Conservation (phyloP, 2,797 vertebrate genomes). For the Cryptoprocta ferox region DNA sequence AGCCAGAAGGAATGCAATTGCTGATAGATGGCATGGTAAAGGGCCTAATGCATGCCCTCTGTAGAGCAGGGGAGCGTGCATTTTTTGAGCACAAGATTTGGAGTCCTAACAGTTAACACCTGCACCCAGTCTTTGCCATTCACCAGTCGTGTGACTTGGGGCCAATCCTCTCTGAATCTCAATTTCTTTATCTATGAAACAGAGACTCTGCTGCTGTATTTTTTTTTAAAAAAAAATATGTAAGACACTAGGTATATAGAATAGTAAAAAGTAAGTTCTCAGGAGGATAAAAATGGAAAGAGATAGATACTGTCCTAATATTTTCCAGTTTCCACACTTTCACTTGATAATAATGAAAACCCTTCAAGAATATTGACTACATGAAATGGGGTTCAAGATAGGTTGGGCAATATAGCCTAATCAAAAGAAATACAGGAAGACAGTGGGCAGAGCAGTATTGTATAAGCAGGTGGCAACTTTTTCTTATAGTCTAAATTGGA, state of each 20-base stretch:
- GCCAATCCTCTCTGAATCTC: neutral
- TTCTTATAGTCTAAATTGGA: neutral
- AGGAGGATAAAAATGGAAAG: neutral
- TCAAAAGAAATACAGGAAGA: neutral
- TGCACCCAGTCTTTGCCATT: neutral
- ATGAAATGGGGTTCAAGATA: neutral
- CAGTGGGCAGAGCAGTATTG: neutral
- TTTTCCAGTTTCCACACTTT: conserved; percentile 12
- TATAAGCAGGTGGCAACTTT: neutral
- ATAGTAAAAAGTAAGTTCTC: neutral
- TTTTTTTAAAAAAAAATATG: neutral
- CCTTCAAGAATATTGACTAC: neutral
- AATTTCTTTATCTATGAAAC: neutral
- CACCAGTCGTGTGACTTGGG: neutral
- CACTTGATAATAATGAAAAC: neutral
- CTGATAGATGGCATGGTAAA: neutral
- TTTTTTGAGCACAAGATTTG: neutral
- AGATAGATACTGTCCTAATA: neutral
- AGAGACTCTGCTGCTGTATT: neutral
- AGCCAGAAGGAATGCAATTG: neutral
- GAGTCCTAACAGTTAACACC: neutral
- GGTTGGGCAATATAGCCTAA: neutral
- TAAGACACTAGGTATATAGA: neutral
- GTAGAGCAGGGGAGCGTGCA: neutral
- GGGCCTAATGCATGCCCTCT: neutral